Evolutionary conservation across 2,797 vertebrate species (phyloP).

Genomic region (Premnoplex brunnescens): DNA sequence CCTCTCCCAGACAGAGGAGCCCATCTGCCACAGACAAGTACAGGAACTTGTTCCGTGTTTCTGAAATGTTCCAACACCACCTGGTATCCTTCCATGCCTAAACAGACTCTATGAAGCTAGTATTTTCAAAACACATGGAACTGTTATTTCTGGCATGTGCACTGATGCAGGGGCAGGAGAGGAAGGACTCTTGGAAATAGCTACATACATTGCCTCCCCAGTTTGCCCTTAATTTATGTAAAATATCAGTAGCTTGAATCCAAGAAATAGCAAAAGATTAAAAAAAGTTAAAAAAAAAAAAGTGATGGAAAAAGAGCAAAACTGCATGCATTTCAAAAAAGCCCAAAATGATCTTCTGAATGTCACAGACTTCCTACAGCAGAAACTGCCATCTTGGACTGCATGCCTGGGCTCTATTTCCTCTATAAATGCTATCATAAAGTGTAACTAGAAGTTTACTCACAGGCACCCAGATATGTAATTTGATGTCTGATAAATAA

Average conservation of each 20-base stretch:
- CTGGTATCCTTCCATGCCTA: background rate
- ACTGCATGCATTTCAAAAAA: background rate
- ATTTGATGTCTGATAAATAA: background rate
- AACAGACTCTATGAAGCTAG: background rate
- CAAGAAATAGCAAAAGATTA: background rate
- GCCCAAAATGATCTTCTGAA: background rate
- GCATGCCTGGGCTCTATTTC: background rate
- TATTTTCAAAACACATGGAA: background rate
- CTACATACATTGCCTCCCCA: background rate
- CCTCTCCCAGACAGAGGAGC: background rate
- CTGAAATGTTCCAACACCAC: background rate
- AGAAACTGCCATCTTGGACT: background rate
- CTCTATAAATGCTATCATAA: background rate
- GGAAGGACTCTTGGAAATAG: background rate
- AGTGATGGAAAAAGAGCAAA: background rate
- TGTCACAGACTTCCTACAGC: background rate
- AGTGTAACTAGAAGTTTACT: background rate
- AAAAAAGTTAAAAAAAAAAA: background rate
- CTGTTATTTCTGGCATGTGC: background rate
- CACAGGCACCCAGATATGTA: accelerated
- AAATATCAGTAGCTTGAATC: background rate
- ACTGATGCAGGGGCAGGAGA: background rate
- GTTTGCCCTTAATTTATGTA: background rate
- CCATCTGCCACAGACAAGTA: background rate
- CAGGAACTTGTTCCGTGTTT: background rate